Evolutionary conservation across 2,113 vertebrate genomes (phyloP), one percentile per base, ranked within the genome.

Genomic region (Equus quagga): DNA sequence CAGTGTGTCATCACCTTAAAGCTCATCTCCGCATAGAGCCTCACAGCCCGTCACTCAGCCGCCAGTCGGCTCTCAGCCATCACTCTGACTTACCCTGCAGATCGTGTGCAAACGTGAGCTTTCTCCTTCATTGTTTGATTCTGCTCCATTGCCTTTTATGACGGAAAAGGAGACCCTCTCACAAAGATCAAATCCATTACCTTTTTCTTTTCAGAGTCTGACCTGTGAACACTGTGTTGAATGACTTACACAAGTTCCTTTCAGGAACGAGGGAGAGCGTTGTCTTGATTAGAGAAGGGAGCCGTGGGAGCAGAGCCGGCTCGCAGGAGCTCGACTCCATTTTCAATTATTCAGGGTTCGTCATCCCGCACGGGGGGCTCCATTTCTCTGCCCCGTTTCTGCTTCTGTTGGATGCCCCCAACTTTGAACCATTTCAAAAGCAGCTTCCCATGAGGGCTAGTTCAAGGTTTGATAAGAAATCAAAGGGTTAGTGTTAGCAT

Each of bases 351-450:
- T 33, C 73, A 96, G 24, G 72, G 44, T 69, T 97, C 94, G 31
- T 96, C 91, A 91, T 36, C 69, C 70, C 85, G 41, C 0, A 0
- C 0, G 15, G 26, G 78, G 69, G 62, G 64, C 78, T 82, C 75
- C 89, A 4, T 85, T 76, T 18, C 54, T 88, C 76, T 51, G 81
- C 81, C 73, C 94, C 82, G 67, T 94, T 89, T 75, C 81, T 72
- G 94, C 79, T 87, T 94, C 70, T 67, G 0, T 7, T 73, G 41
- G 73, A 84, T 83, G 10, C 69, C 70, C 69, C 70, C 82, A 95
- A 79, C 91, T 93, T 93, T 94, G 91, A 91, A 69, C 81, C n/a
- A 23, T 89, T 94, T 97, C 89, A 82, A 86, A 95, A 93, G 85
- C 82, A 94, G 51, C 85, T 94, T 96, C 97, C 95, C 90, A 26